Evolutionary conservation across 2,888 invertebrate genomes (phyloP).

Genomic region (Scaptomyza cyrtandrae): DNA sequence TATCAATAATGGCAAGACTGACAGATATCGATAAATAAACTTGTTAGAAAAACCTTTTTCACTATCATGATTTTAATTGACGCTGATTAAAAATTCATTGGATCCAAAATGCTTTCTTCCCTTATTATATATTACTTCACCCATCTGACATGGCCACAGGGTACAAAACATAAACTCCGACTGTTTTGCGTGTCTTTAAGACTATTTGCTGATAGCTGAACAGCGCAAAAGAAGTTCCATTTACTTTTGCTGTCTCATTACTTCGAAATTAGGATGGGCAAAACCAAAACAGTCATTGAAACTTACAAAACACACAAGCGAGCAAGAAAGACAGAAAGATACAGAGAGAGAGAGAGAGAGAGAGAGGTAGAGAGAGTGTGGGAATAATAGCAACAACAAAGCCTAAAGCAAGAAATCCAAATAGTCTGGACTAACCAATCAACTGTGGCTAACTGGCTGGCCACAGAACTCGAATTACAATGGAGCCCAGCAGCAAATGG

Average conservation of each 20-base stretch:
- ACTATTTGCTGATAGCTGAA: slow-evolving; percentile 37
- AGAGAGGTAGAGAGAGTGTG: neutral
- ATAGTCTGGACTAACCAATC: slow-evolving; percentile 71
- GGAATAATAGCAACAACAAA: slow-evolving; percentile 9
- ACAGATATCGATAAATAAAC: too few relatives aligned
- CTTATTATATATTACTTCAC: neutral
- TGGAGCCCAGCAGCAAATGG: slow-evolving; percentile 20
- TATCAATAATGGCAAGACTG: neutral
- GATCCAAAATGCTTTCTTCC: neutral
- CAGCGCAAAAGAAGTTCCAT: slow-evolving; percentile 62
- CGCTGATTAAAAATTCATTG: too few relatives aligned
- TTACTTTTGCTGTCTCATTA: slow-evolving; percentile 71
- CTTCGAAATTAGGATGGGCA: slow-evolving; percentile 57
- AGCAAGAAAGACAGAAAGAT: neutral
- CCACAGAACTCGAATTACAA: slow-evolving; percentile 79
- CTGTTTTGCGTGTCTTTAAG: slow-evolving; percentile 36
- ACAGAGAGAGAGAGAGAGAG: neutral
- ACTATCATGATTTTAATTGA: too few relatives aligned
- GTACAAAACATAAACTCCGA: neutral
- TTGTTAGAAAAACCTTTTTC: too few relatives aligned
- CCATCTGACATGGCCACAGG: neutral
- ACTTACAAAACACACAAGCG: slow-evolving; percentile 25
- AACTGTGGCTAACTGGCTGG: slow-evolving; percentile 79
- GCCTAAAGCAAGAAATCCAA: slow-evolving; percentile 38
- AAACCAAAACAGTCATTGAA: slow-evolving; percentile 45